Base-by-base conservation (phyloP, 2,113 vertebrate species). In the Leucopsar rothschildi region DNA sequence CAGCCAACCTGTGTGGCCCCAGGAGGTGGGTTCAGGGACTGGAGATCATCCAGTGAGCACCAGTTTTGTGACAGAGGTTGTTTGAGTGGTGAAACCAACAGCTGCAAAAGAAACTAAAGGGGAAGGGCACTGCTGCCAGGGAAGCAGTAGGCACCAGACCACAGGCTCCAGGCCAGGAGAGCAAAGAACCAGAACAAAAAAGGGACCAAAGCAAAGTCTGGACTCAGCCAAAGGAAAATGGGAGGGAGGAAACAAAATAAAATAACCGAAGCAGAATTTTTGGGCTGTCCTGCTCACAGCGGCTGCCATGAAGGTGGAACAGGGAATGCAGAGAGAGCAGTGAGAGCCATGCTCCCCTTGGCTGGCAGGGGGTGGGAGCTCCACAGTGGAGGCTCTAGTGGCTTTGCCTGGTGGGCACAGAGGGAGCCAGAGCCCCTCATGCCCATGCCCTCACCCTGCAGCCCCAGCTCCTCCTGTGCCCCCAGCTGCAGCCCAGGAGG, bases 1-100 rank as follows among this genome's bases (percentile, higher is more conserved):
- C 82, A 90, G 83, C 66, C 90, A 69, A 91, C 83, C 64, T 83
- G 55, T 33, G 52, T 70, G 13, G 80, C 75, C 90, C 53, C 50
- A 14, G 33, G 60, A 92, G 65, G 71, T 78, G 82, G 45, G 81
- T 83, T 95, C 73, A 80, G 91, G 94, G 85, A 95, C 95, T 95
- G 95, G 97, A 97, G 86, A 64, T 94, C 2, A 6, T 97, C 96
- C 96, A 97, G 96, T 95, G 61, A 97, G 97, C 97, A 97, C 97
- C 97, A 96, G 93, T 95, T 93, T 94, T 3, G 10, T 93, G n/a
- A 96, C 88, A 75, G 94, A 97, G 95, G 93, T 93, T 78, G 86
- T 76, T 42, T 90, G 92, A 88, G 76, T 82, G 63, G 87, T 85
- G 88, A 73, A 86, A 95, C 56, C 57, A 81, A 93, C 44, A 82